Evolutionary conservation across 2,113 vertebrate species (phyloP), one percentile per base, ranked within the genome.

Genomic region (Bujurquina vittata): DNA sequence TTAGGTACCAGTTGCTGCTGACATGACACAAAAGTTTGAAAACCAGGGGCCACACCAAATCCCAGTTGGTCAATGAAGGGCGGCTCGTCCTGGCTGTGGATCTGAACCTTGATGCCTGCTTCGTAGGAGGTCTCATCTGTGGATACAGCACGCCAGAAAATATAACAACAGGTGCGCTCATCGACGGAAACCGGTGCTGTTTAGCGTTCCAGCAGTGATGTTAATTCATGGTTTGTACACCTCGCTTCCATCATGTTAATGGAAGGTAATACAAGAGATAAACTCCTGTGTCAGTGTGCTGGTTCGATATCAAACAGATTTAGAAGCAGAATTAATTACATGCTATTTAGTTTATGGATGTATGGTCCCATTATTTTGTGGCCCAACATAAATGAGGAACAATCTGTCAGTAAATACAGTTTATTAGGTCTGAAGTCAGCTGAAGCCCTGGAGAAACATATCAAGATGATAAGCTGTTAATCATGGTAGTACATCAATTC

Each of bases 21-120:
- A 93, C 95, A 96, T 91, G 96, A 96, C 90, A 95, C 98, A 23
- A 99, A 99, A 57, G 98, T 99, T 96, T 99, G 96, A 95, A 96
- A 96, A 88, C 96, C 96, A 85, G 96, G 96, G 77, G 96, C 95
- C 90, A 96, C 96, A 92, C 96, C 96, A 88, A 96, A 96, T 88
- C 96, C 96, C 92, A 96, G 96, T 83, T 96, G 95, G 87, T 96
- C 95, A 91, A 96, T 96, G 94, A 96, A 96, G 85, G 96, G 96
- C 9, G 96, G 96, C 92, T 96, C 96, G 14, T 95, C 94, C 90
- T 96, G 96, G 93, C 93, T 95, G 95, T 96, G 96, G 94, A 96
- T 95, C 92, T 96, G 96, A 94, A 96, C 96, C 94, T 96, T 96
- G 94, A 96, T 95, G 79, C 96, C 96, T 62, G 96, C 96, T 95